Conservation (phyloP, 2,888 invertebrate genomes). For the Phyto melanocephala region DNA sequence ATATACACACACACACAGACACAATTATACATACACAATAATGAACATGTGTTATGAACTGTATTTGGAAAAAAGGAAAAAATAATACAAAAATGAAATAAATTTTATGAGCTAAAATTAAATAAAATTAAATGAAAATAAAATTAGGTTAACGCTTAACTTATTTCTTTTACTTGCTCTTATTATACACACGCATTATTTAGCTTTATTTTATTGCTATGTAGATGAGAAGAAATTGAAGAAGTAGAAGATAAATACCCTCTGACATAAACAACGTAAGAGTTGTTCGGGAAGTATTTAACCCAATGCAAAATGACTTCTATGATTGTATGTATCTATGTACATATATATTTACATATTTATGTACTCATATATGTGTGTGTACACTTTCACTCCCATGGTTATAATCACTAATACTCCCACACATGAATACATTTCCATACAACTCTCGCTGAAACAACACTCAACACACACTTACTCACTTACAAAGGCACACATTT, state of each 20-base stretch:
- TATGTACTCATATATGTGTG: not conserved
- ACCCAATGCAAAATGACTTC: conserved; percentile 47
- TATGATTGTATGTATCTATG: not conserved
- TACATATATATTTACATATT: no score
- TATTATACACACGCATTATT: conserved; percentile 25
- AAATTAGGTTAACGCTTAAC: conserved; percentile 69
- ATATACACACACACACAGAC: not conserved
- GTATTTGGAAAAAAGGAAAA: not conserved
- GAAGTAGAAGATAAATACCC: not conserved
- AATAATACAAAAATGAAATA: conserved; percentile 45
- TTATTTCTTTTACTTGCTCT: conserved; percentile 58
- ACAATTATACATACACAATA: not conserved
- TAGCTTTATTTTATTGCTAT: conserved; percentile 67
- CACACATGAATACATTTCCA: conserved; percentile 43
- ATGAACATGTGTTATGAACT: conserved; percentile 29
- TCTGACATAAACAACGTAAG: conserved; percentile 37
- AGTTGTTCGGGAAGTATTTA: conserved; percentile 55
- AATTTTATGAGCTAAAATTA: conserved; percentile 68
- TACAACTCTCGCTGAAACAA: conserved; percentile 9
- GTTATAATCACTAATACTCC: conserved; percentile 45
- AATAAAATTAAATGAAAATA: conserved; percentile 69
- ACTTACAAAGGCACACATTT: conserved; percentile 42
- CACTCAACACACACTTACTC: not conserved
- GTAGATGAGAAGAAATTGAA: conserved; percentile 59
- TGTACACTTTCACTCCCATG: conserved; percentile 45